Conservation (phyloP, 2,797 vertebrate genomes). For the Lagodon rhomboides region DNA sequence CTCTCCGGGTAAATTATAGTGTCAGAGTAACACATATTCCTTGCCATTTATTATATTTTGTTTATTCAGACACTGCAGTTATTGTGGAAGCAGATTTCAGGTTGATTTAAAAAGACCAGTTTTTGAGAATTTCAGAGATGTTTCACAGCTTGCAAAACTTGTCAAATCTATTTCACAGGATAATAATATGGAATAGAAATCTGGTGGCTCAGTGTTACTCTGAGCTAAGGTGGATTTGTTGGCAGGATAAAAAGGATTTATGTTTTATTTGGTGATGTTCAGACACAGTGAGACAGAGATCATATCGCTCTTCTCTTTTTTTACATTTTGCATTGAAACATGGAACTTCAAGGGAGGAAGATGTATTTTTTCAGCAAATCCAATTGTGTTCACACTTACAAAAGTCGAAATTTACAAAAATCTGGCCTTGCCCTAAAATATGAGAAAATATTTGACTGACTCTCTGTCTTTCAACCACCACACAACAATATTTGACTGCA, state of each 20-base stretch:
- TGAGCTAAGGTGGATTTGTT: not conserved
- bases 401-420: not conserved
- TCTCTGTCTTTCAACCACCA: not conserved
- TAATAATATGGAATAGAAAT: not conserved
- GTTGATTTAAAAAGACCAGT: not conserved
- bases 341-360: not conserved
- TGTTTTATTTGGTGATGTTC: not conserved
- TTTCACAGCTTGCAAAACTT: not conserved
- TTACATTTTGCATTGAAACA: not conserved
- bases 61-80: not conserved
- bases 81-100: not conserved
- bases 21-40: constrained; percentile 6
- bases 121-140: not conserved
- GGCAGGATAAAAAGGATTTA: not conserved
- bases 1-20: constrained; percentile 5
- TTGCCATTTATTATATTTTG: constrained; percentile 16
- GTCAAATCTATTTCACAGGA: not conserved
- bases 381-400: not conserved
- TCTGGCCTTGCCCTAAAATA: not conserved
- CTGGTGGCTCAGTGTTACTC: not conserved
- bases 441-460: not conserved
- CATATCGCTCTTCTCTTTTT: not conserved
- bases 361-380: not conserved
- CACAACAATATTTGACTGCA: not conserved
- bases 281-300: not conserved